Evolutionary conservation across 2,888 invertebrate species (phyloP).

Genomic region (Nasonia oneida): DNA sequence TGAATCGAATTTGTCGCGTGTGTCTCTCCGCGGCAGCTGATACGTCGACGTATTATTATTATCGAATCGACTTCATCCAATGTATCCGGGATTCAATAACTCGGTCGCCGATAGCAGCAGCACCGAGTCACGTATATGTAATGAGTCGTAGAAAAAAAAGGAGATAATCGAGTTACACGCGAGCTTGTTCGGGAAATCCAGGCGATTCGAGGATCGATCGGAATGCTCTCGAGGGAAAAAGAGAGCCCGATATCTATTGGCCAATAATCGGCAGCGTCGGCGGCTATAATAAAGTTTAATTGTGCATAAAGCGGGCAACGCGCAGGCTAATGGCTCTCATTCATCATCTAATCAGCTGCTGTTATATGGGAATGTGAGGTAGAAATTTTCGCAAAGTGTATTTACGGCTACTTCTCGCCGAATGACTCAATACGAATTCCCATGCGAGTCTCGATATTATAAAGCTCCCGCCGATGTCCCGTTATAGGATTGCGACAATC

Average conservation of each 20-base stretch:
- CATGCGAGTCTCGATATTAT: neutral
- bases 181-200: neutral
- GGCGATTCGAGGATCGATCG: neutral
- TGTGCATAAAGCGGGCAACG: neutral
- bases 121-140: neutral
- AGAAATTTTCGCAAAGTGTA: conserved; percentile 30
- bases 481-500: conserved; percentile 32
- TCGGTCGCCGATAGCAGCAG: neutral
- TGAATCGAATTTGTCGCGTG: neutral
- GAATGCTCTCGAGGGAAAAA: conserved; percentile 4
- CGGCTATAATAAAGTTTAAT: conserved; percentile 25
- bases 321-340: conserved; percentile 8
- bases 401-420: neutral
- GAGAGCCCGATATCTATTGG: conserved; percentile 3
- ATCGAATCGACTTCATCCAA: neutral
- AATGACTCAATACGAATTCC: conserved; percentile 49
- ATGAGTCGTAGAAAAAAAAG: neutral
- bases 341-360: conserved; percentile 52
- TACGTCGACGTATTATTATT: neutral
- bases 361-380: neutral
- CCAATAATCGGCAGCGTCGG: neutral
- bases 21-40: neutral
- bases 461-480: neutral
- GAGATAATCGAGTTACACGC: neutral
- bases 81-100: neutral